Base-by-base conservation (phyloP, 2,888 invertebrate genomes). In the Epinotia bilunana region DNA sequence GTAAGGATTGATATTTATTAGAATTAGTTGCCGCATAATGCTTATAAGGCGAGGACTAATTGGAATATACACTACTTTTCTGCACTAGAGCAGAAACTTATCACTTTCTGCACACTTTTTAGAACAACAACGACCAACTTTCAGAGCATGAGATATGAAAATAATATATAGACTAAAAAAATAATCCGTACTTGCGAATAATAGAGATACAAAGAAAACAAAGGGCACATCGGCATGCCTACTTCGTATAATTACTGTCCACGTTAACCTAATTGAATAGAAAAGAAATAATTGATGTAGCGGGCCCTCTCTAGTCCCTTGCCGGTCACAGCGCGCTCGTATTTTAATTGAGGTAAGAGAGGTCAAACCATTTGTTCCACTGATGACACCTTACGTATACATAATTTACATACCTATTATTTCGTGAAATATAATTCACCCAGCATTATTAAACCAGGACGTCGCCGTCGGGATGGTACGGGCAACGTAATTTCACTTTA, bases 351-450 rank as follows among this genome's bases (percentile, higher is more conserved):
- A 60, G 69, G 46, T 46, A 69, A 69, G 58, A 58, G 68, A 60
- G 69, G 69, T 69, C 69, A 60, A 23, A 60, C 69, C 69, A 60
- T 60, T 69, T 69, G 69, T 69, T 60, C 69, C 69, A 60, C 58
- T 69, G 69, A 69, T 69, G 60, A 69, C 46, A 69, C 69, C 69
- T 69, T 60, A 69, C 68, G 69, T 69, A 60, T 69, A 60, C 58
- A 69, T 60, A 58, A 69, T 69, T 69, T 69, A 69, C 69, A 60
- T 69, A 60, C 69, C 69, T 49, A 69, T 69, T 69, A 69, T 69
- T 69, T 69, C 69, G 46, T 12, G 58, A 46, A 58, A 23, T 58
- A 69, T 69, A 60, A 69, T 60, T 69, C 69, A 69, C 69, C 57
- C 46, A 60, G 58, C 28, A 46, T 69, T 69, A 69, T 69, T 69